Evolutionary conservation across 2,888 invertebrate species (phyloP).

Genomic region (Drosophila nigricruria): DNA sequence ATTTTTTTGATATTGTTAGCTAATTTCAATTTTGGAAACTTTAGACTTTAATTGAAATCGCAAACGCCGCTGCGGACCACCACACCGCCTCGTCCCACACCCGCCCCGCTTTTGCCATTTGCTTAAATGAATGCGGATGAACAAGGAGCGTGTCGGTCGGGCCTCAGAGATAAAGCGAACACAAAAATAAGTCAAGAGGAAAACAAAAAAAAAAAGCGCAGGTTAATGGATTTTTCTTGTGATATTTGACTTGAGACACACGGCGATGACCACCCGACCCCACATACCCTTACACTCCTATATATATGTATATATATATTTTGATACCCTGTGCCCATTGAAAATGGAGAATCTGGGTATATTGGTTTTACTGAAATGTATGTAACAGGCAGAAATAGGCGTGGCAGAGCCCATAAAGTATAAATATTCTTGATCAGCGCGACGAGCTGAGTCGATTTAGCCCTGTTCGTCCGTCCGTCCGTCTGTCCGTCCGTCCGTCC

Average conservation of each 20-base stretch:
- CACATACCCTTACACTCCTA: not conserved
- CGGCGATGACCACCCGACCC: conserved; percentile 52
- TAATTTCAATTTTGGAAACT: conserved; percentile 4
- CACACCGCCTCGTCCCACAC: not conserved
- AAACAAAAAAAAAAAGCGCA: conserved; percentile 43
- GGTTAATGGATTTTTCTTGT: conserved; percentile 82
- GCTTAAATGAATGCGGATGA: conserved; percentile 23
- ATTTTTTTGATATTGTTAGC: not conserved
- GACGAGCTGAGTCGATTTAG: too few relatives aligned
- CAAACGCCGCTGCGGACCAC: not conserved
- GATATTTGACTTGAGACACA: conserved; percentile 68
- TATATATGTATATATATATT: conserved; percentile 7
- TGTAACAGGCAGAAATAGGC: too few relatives aligned
- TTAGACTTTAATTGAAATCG: conserved; percentile 17
- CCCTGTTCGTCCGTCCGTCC: too few relatives aligned
- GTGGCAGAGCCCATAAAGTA: too few relatives aligned
- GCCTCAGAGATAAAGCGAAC: conserved; percentile 37
- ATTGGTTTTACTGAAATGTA: too few relatives aligned
- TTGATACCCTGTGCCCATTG: too few relatives aligned
- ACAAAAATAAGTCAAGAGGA: conserved; percentile 51
- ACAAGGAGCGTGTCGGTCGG: conserved; percentile 19
- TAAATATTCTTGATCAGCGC: too few relatives aligned
- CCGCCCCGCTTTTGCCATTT: not conserved
- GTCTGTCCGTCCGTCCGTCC: too few relatives aligned
- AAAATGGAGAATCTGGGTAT: too few relatives aligned